Percentiles rank a stretch among this genome's conserved stretches.
Conservation (phyloP, 2,113 vertebrate species). For the Alaudala cheleensis region DNA sequence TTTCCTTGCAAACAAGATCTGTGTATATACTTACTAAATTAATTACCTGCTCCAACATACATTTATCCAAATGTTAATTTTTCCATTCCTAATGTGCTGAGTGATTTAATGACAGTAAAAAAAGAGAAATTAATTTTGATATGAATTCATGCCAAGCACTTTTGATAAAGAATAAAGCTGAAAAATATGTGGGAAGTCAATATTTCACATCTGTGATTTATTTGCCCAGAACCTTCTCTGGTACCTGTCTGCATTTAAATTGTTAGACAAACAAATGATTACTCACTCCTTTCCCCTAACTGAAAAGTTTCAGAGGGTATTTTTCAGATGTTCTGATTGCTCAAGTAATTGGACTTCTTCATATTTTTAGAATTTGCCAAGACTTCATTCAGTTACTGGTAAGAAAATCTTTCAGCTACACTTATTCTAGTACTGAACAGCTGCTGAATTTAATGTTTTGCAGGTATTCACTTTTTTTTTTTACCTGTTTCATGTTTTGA, state of each 20-base stretch:
- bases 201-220: constrained; percentile 22
- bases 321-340: not conserved
- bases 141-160: not conserved
- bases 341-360: not conserved
- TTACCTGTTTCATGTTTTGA: not conserved
- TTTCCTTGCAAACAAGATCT: not conserved
- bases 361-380: not conserved
- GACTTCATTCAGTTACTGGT: not conserved
- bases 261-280: not conserved
- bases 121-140: not conserved
- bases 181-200: not conserved
- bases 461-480: not conserved
- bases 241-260: not conserved
- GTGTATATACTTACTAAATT: not conserved
- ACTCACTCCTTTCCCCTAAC: not conserved
- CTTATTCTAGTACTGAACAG: not conserved
- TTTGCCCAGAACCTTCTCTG: not conserved
- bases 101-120: not conserved
- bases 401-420: not conserved
- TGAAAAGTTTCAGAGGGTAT: not conserved
- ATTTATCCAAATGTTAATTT: not conserved
- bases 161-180: not conserved
- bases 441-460: not conserved
- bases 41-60: not conserved
- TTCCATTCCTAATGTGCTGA: not conserved